These are phyloP conservation scores for Tholera decimalis DNA, from an alignment of 2,888 invertebrate species.

Conservation along the genomic window DNA sequence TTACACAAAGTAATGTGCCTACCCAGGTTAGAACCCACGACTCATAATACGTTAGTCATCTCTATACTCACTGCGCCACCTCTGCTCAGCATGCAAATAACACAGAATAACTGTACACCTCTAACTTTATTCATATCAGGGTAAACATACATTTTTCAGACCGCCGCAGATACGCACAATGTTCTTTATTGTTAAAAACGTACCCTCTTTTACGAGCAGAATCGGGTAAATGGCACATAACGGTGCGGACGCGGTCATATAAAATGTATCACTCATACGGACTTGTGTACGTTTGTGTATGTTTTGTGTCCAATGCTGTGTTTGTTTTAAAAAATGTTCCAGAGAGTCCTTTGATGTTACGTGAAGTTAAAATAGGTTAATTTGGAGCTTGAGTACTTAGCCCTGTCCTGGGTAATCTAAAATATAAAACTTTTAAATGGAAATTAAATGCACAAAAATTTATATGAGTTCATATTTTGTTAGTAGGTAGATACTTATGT, in stretches of 20 bases:
- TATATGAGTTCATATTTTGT: no score
- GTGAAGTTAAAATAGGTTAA: neutral
- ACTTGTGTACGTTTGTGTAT: conserved; percentile 25
- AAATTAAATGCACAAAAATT: no score
- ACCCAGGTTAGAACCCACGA: no score
- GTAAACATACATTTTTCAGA: conserved; percentile 49
- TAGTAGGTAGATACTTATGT: no score
- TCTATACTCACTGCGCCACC: no score
- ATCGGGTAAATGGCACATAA: conserved; percentile 63
- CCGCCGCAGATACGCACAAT: conserved; percentile 35
- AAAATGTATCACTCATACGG: conserved; percentile 62
- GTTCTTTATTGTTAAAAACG: conserved; percentile 65
- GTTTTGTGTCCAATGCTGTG: conserved; percentile 32
- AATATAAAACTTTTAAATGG: no score
- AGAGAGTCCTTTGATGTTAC: neutral
- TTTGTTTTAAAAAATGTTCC: neutral
- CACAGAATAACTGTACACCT: conserved; percentile 5
- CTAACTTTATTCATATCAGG: conserved; percentile 53
- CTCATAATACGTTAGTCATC: no score
- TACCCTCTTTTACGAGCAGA: conserved; percentile 66
- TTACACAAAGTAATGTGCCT: no score
- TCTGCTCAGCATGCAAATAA: neutral
- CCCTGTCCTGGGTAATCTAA: no score
- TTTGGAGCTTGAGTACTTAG: no score
- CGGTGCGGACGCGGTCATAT: conserved; percentile 59